These are phyloP conservation scores for Candidula unifasciata DNA, from an alignment of 2,888 invertebrate species.

Conservation along the genomic window DNA sequence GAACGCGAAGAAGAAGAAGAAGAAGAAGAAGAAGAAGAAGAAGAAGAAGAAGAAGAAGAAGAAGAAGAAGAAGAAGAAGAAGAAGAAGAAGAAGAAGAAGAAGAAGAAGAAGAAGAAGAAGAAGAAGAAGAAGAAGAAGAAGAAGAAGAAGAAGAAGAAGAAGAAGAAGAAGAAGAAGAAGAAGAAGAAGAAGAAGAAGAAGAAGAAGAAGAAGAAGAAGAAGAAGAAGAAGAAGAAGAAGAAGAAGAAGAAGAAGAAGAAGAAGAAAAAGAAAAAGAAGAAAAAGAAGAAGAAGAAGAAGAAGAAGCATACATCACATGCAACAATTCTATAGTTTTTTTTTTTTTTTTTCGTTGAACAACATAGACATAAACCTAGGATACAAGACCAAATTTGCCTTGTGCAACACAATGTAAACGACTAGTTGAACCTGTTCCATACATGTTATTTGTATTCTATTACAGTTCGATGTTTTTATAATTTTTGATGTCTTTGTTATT, in stretches of 20 bases:
- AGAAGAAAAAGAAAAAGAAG: background rate
- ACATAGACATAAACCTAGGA: too few species aligned
- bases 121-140: constrained; percentile 31
- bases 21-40: constrained; percentile 4
- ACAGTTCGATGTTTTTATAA: too few species aligned
- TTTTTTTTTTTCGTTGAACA: too few species aligned
- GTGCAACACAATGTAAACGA: too few species aligned
- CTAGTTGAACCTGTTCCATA: too few species aligned
- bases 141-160: background rate
- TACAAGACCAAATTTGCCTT: too few species aligned
- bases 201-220: background rate
- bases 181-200: background rate
- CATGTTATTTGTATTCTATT: too few species aligned
- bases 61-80: constrained; percentile 13
- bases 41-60: background rate
- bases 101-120: constrained; percentile 24
- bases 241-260: constrained; percentile 14
- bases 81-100: constrained; percentile 22
- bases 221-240: too few species aligned
- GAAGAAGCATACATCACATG: too few species aligned
- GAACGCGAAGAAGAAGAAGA: background rate
- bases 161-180: background rate
- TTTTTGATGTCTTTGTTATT: too few species aligned
- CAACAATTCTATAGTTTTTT: too few species aligned
- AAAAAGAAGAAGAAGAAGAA: background rate